A percentile compares a stretch with the other conserved stretches of the same genome.
Conservation (phyloP, 1,140 invertebrate genomes). For the Orussus abietinus region DNA sequence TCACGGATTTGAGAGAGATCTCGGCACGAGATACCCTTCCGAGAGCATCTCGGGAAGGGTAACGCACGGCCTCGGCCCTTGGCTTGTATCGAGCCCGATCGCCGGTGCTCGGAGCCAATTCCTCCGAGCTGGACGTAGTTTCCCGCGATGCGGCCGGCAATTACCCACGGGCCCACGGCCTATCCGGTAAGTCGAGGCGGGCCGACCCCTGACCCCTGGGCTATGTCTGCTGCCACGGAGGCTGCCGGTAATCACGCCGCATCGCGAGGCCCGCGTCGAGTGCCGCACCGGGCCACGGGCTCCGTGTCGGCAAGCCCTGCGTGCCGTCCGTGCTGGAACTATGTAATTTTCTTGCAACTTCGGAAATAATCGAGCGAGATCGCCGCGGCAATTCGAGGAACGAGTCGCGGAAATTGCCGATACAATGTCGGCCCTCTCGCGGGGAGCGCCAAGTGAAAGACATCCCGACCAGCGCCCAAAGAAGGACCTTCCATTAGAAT, state of each 20-base stretch:
- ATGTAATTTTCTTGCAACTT: slow-evolving; percentile 19
- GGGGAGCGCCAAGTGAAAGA: too few relatives aligned
- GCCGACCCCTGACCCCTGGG: slow-evolving; percentile 18
- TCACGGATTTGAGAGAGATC: too few relatives aligned
- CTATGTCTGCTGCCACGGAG: slow-evolving; percentile 19
- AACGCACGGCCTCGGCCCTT: too few relatives aligned
- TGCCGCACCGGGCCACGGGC: slow-evolving; percentile 6
- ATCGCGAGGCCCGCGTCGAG: slow-evolving; percentile 3
- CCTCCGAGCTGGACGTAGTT: background rate
- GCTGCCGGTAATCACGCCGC: slow-evolving; percentile 23
- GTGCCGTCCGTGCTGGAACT: slow-evolving; percentile 4
- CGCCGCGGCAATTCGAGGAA: background rate
- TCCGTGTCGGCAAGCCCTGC: slow-evolving; percentile 1
- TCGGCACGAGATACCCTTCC: too few relatives aligned
- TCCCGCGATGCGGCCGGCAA: slow-evolving; percentile 16
- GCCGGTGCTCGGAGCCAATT: too few relatives aligned
- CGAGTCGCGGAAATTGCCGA: too few relatives aligned
- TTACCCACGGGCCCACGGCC: slow-evolving; percentile 16
- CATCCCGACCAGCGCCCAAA: too few relatives aligned
- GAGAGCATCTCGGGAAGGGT: too few relatives aligned
- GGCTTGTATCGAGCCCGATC: too few relatives aligned
- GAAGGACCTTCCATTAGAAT: too few relatives aligned
- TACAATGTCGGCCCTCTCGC: too few relatives aligned
- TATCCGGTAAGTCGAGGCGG: slow-evolving; percentile 22
- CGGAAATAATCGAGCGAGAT: slow-evolving; percentile 12